A percentile compares a stretch with the other conserved stretches of the same genome.
These are phyloP conservation scores for Listronotus bonariensis DNA, from an alignment of 1,140 invertebrate species.

Conservation along the genomic window DNA sequence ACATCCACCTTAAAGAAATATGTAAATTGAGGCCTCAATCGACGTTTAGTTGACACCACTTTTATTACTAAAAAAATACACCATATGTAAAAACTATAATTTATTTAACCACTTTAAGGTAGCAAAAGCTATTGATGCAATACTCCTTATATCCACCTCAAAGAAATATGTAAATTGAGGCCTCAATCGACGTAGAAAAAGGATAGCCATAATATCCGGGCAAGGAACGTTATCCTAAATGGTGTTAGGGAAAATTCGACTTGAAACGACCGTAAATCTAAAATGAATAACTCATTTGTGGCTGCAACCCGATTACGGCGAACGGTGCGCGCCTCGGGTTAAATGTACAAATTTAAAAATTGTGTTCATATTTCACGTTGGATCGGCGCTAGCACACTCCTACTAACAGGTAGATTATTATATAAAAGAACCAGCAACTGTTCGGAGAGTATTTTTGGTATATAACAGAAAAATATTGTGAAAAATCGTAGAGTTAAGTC, in stretches of 20 bases:
- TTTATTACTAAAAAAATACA: no score
- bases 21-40: constrained; percentile 17
- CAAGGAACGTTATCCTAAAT: constrained; percentile 25
- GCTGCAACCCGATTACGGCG: constrained; percentile 47
- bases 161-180: constrained; percentile 14
- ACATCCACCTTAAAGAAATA: constrained; percentile 1
- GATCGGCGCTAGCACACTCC: constrained; percentile 22
- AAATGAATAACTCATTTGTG: constrained; percentile 51
- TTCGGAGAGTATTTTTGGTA: constrained; percentile 11
- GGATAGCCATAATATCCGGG: constrained; percentile 15
- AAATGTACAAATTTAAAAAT: constrained; percentile 51
- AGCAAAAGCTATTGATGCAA: no score
- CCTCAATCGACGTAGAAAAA: constrained; percentile 22
- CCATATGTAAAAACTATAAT: no score
- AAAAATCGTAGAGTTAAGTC: no score
- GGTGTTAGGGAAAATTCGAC: constrained; percentile 39
- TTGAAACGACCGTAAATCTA: constrained; percentile 48
- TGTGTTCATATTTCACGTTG: constrained; percentile 46
- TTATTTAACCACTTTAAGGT: no score
- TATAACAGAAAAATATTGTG: no score
- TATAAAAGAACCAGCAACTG: constrained; percentile 36
- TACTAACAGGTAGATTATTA: constrained; percentile 46
- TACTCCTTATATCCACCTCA: constrained; percentile 1
- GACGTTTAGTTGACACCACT: no score
- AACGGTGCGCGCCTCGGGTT: constrained; percentile 44